A percentile compares a stretch with the other conserved stretches of the same genome.
Conservation (phyloP, 2,888 invertebrate genomes). For the Apamea monoglypha region DNA sequence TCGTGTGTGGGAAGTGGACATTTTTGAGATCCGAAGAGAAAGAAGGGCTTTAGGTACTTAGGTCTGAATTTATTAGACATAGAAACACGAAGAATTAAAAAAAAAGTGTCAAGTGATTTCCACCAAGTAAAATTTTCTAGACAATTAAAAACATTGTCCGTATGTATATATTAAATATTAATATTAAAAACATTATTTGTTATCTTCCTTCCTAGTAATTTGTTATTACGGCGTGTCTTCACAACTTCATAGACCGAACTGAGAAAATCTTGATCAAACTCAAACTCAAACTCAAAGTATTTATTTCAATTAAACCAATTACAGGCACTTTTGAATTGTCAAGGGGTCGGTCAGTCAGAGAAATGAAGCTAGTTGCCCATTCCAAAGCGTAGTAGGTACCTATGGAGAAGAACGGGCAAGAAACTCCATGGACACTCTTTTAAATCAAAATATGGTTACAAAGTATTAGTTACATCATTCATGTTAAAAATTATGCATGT, state of each 20-base stretch:
- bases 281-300: no score
- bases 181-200: background rate
- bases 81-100: background rate
- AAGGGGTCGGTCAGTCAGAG: no score
- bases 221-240: background rate
- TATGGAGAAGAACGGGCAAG: no score
- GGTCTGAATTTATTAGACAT: background rate
- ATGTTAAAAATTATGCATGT: no score
- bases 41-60: background rate
- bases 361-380: no score
- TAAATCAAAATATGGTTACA: no score
- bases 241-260: background rate
- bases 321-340: no score
- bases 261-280: no score
- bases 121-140: background rate
- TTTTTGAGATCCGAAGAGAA: background rate
- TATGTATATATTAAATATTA: background rate
- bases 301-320: no score
- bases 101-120: background rate
- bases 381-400: no score
- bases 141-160: background rate
- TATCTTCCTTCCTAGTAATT: background rate
- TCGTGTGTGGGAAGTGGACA: background rate
- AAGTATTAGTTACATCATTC: no score
- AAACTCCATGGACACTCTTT: no score